phyloP scores from a whole-genome alignment of 2,797 vertebrate species.

The Cyprinodon diabolis region DNA sequence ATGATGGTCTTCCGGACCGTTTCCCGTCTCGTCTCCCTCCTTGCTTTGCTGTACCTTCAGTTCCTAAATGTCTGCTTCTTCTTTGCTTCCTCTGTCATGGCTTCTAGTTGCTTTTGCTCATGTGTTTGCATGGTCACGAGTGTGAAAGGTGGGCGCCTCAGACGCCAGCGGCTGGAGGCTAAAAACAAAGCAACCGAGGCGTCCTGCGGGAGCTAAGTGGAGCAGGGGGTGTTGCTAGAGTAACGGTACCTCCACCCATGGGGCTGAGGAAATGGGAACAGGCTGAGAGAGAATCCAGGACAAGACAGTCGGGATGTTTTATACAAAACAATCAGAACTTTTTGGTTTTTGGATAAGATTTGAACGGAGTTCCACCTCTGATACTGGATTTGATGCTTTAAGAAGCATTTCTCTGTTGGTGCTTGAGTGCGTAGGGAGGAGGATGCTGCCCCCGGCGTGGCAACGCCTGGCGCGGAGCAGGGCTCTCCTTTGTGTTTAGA shows the following conservation, averaged over 20 bases:
- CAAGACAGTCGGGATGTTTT: conserved; percentile 13
- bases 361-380: conserved; percentile 11
- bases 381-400: conserved; percentile 13
- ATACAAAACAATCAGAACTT: neutral
- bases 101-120: conserved; percentile 27
- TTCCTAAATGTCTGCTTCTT: conserved; percentile 17
- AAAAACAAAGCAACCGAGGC: conserved; percentile 24
- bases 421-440: neutral
- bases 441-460: conserved; percentile 2
- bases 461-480: neutral
- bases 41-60: conserved; percentile 5
- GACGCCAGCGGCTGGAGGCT: conserved; percentile 48
- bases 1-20: neutral
- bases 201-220: conserved; percentile 49
- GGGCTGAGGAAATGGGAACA: conserved; percentile 54
- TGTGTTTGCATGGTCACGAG: conserved; percentile 12
- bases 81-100: conserved; percentile 17
- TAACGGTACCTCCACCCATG: conserved; percentile 9
- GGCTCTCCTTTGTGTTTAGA: conserved; percentile 7
- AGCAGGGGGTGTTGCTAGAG: conserved; percentile 44
- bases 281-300: conserved; percentile 54
- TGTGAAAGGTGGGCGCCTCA: neutral
- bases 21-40: conserved; percentile 17
- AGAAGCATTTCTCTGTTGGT: conserved; percentile 3
- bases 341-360: neutral